A percentile compares a stretch with the other conserved stretches of the same genome.
Conservation (phyloP, 1,140 invertebrate species). For the Metopolophium dirhodum region DNA sequence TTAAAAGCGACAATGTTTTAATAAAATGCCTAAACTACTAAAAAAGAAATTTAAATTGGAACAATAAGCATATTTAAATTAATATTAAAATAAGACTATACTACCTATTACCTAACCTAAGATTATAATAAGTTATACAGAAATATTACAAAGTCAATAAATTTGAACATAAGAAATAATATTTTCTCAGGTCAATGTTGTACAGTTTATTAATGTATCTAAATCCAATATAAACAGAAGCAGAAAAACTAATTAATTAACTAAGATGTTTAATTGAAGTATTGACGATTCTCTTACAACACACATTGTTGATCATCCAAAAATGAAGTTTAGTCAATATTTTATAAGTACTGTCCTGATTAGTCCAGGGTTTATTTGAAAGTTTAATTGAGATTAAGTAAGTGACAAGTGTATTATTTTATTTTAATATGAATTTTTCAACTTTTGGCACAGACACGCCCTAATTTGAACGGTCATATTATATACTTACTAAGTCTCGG, state of each 20-base stretch:
- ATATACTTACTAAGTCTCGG: conserved; percentile 91
- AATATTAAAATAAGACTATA: not conserved
- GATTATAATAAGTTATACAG: not conserved
- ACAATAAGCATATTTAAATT: not conserved
- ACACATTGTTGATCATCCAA: not conserved
- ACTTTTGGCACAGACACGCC: not conserved
- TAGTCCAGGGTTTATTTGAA: not conserved
- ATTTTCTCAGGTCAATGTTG: not conserved
- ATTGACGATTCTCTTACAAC: not conserved
- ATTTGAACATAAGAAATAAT: not conserved
- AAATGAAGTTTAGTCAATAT: not conserved
- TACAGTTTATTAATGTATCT: not conserved
- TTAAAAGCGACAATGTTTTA: not conserved
- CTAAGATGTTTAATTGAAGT: not conserved
- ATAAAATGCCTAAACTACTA: not conserved
- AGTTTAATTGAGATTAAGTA: not conserved
- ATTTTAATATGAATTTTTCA: not conserved
- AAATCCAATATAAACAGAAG: not conserved
- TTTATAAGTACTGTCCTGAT: not conserved
- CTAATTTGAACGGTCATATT: conserved; percentile 56
- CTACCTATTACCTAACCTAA: not conserved
- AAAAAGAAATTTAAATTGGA: not conserved
- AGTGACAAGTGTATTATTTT: not conserved
- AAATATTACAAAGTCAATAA: not conserved
- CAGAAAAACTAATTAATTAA: not conserved